These are phyloP conservation scores for Stichodactyla mertensii DNA, from an alignment of 64 coral and sea anemone genomes.

Conservation along the genomic window DNA sequence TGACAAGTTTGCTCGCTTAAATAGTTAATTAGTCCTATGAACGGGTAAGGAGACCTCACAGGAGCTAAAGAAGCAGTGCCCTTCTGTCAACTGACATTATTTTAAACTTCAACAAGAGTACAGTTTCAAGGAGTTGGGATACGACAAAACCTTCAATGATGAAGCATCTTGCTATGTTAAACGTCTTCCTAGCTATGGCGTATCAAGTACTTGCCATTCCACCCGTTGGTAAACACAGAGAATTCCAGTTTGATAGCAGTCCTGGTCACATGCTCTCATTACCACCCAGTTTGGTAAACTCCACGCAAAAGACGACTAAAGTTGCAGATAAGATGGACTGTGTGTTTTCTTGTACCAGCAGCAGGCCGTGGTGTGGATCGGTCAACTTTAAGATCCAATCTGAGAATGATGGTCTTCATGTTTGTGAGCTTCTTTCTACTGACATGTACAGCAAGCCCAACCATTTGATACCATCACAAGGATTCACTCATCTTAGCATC, in stretches of 20 bases:
- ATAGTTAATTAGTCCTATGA: no score
- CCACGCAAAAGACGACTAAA: neutral
- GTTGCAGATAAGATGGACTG: neutral
- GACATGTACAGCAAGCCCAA: neutral
- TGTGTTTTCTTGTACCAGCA: neutral
- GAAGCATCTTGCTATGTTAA: no score
- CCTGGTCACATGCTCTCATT: neutral
- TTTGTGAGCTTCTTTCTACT: constrained; percentile 14
- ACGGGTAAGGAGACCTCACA: no score
- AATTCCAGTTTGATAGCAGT: neutral
- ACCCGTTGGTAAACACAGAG: neutral
- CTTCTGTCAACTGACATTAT: no score
- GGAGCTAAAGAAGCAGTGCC: no score
- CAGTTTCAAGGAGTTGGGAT: no score
- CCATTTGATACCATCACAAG: neutral
- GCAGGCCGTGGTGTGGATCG: neutral
- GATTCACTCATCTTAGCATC: constrained; percentile 3
- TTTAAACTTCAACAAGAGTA: no score
- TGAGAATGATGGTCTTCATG: neutral
- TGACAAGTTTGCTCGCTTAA: no score
- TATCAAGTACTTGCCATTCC: neutral
- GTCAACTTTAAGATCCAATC: constrained; percentile 4
- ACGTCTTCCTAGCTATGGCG: no score
- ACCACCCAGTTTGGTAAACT: neutral
- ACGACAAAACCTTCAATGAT: no score